phyloP scores from a whole-genome alignment of 1,140 invertebrate genomes.

The Cyphomyrmex costatus region DNA sequence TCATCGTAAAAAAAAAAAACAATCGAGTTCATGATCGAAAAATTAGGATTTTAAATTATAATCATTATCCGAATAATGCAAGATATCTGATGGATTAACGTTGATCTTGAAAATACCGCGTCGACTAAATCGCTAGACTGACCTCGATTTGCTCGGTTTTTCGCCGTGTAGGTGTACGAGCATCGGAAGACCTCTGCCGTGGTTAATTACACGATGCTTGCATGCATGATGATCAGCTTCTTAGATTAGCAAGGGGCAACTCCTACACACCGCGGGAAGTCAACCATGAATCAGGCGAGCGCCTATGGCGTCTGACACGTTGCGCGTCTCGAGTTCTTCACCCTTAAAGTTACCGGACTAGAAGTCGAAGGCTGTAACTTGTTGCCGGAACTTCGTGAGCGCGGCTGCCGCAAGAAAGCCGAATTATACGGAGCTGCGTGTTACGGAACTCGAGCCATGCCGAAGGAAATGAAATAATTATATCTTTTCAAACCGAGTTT shows the following conservation, averaged over 20 bases:
- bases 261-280: slow-evolving; percentile 10
- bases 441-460: slow-evolving; percentile 41
- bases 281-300: slow-evolving; percentile 42
- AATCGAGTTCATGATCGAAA: neutral
- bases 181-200: slow-evolving; percentile 38
- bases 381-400: slow-evolving; percentile 51
- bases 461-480: slow-evolving; percentile 58
- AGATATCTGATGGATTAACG: neutral
- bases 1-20: neutral
- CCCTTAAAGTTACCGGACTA: slow-evolving; percentile 52
- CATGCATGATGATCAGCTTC: slow-evolving; percentile 53
- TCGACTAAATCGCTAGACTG: neutral
- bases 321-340: slow-evolving; percentile 62
- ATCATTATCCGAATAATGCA: neutral
- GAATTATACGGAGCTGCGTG: slow-evolving; percentile 40
- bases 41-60: neutral
- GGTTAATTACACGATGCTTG: slow-evolving; percentile 57
- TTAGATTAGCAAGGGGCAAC: slow-evolving; percentile 63
- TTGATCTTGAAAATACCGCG: neutral
- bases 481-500: slow-evolving; percentile 36
- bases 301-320: slow-evolving; percentile 58
- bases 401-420: slow-evolving; percentile 40
- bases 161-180: slow-evolving; percentile 29
- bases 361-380: slow-evolving; percentile 44
- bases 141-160: neutral